Base-by-base conservation (phyloP, 2,113 vertebrate genomes). In the Epinephelus lanceolatus region DNA sequence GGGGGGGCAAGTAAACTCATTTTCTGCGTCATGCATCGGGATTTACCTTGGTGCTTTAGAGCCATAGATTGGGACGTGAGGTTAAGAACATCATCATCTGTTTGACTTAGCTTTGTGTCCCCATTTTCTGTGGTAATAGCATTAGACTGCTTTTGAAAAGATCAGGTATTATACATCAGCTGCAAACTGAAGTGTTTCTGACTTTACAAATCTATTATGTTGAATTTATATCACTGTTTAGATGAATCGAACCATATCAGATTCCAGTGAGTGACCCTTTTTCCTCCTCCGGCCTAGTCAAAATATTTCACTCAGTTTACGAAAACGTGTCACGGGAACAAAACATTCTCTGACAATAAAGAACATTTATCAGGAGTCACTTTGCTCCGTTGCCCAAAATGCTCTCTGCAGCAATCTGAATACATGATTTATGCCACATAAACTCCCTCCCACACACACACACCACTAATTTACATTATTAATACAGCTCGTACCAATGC, bases 401-500 rank as follows among this genome's bases (percentile, higher is more conserved):
- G 55, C 77, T 14, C 13, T 53, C 15, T 37, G 57, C 79, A 83
- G 75, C 37, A 77, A 42, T 76, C 19, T 73, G 42, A 84, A 75
- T 61, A 37, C 37, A 52, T 56, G 71, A 89, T 84, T 89, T 80
- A 83, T 56, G 55, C 57, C 65, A 68, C 75, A 74, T 63, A 63
- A 86, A 80, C 80, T 56, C n/a, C 53, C 51, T 27, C 17, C 27
- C 67, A 40, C 37, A 8, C 33, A 37, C 33, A 37, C 33, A 37
- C 33, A 37, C 63, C 4, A 75, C 47, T 55, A 59, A 89, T 87
- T 83, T 74, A 86, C 76, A 82, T 89, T 78, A 60, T 88, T 85
- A 89, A 85, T 63, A 86, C 87, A 86, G 21, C 78, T 86, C 47
- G 71, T 86, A 90, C 61, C n/a, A 78, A 89, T 23, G 67, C 83